Evolutionary conservation across 2,888 invertebrate genomes (phyloP).

Genomic region (Harmothoe impar): DNA sequence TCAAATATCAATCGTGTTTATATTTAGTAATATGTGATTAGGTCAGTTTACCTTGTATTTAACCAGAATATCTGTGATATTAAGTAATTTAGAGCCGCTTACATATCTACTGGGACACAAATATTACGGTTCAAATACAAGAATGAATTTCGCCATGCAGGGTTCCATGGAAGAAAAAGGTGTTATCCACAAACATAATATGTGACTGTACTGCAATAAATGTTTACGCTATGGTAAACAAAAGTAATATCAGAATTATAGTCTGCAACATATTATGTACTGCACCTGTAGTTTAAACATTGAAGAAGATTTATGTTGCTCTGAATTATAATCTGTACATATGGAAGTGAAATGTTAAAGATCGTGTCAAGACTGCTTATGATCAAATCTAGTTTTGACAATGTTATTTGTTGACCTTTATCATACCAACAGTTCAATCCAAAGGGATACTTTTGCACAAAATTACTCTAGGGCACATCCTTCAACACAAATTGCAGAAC

Average conservation of each 20-base stretch:
- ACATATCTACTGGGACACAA: conserved; percentile 43
- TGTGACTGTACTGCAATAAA: conserved; percentile 27
- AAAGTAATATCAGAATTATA: background rate
- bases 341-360: background rate
- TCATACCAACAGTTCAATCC: background rate
- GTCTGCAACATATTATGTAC: background rate
- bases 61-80: conserved; percentile 55
- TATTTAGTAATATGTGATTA: conserved; percentile 46
- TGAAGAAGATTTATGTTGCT: background rate
- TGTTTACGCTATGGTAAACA: background rate
- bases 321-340: background rate
- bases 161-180: conserved; percentile 7
- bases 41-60: conserved; percentile 39
- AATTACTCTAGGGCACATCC: background rate
- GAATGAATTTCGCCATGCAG: conserved; percentile 27
- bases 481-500: background rate
- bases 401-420: background rate
- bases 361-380: conserved; percentile 1
- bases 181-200: background rate
- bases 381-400: background rate
- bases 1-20: conserved; percentile 21
- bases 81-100: conserved; percentile 42
- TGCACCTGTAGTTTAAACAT: background rate
- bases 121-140: conserved; percentile 47
- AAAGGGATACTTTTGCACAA: background rate